Percentiles rank a stretch among this genome's conserved stretches.
These are phyloP conservation scores for Micoletzkya japonica DNA, from an alignment of 2,888 invertebrate genomes.

Conservation along the genomic window DNA sequence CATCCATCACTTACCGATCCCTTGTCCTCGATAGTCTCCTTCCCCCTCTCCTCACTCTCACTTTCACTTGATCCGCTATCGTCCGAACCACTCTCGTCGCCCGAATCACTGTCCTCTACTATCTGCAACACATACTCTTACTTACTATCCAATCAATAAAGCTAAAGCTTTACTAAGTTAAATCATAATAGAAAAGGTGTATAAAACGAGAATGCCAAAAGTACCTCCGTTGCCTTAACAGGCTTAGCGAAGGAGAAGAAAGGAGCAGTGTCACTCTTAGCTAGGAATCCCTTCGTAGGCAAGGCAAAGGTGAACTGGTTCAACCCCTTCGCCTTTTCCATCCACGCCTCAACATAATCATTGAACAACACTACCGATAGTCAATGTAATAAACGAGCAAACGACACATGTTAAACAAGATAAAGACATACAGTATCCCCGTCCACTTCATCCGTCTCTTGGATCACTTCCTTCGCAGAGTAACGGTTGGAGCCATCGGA, in stretches of 20 bases:
- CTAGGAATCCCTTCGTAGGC: conserved; percentile 10
- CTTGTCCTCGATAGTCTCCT: background rate
- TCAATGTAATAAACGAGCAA: too few species aligned
- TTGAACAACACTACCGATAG: too few species aligned
- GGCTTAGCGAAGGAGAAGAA: conserved; percentile 17
- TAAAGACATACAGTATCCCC: background rate
- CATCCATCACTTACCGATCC: background rate
- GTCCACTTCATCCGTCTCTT: background rate
- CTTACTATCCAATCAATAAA: too few species aligned
- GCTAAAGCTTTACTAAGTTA: background rate
- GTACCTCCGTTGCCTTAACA: background rate
- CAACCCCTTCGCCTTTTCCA: background rate
- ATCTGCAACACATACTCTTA: background rate
- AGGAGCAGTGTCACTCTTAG: background rate
- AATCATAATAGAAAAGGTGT: background rate
- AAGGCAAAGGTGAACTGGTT: conserved; percentile 15
- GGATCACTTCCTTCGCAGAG: conserved; percentile 1
- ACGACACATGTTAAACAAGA: too few species aligned
- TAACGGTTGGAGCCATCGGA: conserved; percentile 9
- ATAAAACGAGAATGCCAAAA: background rate
- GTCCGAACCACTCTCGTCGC: conserved; percentile 10
- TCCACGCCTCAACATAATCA: background rate
- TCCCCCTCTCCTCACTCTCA: background rate
- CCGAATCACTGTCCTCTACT: background rate
- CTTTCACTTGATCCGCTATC: background rate